Conservation (phyloP, 2,888 invertebrate genomes). For the Leptogaster cylindrica region DNA sequence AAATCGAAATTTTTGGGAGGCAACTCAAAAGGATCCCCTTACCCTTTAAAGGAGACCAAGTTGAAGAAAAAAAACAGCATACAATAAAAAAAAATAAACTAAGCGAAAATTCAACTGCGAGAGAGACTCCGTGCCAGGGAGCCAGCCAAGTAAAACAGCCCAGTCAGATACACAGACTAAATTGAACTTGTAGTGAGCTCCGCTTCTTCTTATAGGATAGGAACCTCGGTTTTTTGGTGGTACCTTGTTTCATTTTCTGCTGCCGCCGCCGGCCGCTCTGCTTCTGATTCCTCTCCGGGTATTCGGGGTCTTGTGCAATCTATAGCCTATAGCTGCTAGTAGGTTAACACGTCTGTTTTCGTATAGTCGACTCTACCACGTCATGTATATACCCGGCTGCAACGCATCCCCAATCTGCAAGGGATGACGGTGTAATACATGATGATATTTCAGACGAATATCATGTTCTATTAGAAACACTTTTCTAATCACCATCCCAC, state of each 20-base stretch:
- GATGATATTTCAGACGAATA: constrained; percentile 2
- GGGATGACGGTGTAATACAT: constrained; percentile 12
- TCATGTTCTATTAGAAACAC: constrained; percentile 1
- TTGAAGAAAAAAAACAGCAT: not conserved
- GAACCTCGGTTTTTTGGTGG: constrained; percentile 27
- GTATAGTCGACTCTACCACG: not conserved
- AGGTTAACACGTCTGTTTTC: constrained; percentile 32
- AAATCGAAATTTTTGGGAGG: constrained; percentile 35
- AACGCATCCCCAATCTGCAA: not conserved
- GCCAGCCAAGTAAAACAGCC: constrained; percentile 34
- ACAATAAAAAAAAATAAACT: constrained; percentile 8
- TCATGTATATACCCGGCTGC: not conserved
- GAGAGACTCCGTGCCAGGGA: no score
- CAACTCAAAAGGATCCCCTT: not conserved
- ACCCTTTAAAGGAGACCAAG: not conserved
- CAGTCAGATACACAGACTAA: constrained; percentile 37
- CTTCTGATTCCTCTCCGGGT: not conserved
- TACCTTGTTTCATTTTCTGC: constrained; percentile 9
- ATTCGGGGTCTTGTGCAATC: constrained; percentile 5
- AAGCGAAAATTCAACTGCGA: not conserved
- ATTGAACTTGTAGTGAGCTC: constrained; percentile 33
- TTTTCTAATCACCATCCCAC: no score
- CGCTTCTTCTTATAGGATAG: constrained; percentile 22
- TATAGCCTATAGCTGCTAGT: constrained; percentile 22
- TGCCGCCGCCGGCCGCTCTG: not conserved